Evolutionary conservation across 2,113 vertebrate species (phyloP), one percentile per base, ranked within the genome.

Genomic region (Pseudois nayaur): DNA sequence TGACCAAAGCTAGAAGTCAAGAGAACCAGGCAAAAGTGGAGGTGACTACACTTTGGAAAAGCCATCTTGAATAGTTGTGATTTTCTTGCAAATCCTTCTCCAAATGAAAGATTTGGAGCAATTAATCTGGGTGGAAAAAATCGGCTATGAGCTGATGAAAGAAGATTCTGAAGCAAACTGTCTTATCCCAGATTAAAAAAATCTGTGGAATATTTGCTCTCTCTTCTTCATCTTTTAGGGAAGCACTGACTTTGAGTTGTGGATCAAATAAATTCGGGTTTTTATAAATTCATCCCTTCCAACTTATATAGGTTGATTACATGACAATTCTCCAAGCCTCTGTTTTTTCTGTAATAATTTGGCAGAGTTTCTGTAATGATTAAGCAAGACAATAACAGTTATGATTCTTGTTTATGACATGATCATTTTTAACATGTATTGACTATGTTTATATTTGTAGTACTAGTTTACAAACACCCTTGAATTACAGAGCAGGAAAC

Each of bases 321-420:
- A 50, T 54, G 50, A 60, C 93, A 94, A 43, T 93, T 95, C 54
- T 95, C 76, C 76, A 52, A 93, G 60, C 43, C 71, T 91, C 9
- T 1, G 23, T 83, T 87, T 95, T 76, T 93, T 83, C 57, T 96
- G 48, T 95, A 85, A 57, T 88, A 76, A 94, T 97, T 86, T 97
- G 97, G 92, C 97, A 97, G 85, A 6, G 50, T 87, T 97, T 96
- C 94, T 87, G 50, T 86, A 71, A 95, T 95, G 93, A 96, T 95
- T 93, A 94, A 97, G 67, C 50, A 86, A 93, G 95, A 55, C 79
- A 95, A 87, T 40, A 83, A 71, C 94, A 91, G 97, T 94, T 96
- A 87, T 84, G 79, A 96, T 97, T 95, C 86, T 97, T 94, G 33
- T 64, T 93, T 96, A 82, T 94, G 96, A 94, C 97, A 67, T 82